Evolutionary conservation across 2,888 invertebrate species (phyloP).

Genomic region (Agrotis clavis): DNA sequence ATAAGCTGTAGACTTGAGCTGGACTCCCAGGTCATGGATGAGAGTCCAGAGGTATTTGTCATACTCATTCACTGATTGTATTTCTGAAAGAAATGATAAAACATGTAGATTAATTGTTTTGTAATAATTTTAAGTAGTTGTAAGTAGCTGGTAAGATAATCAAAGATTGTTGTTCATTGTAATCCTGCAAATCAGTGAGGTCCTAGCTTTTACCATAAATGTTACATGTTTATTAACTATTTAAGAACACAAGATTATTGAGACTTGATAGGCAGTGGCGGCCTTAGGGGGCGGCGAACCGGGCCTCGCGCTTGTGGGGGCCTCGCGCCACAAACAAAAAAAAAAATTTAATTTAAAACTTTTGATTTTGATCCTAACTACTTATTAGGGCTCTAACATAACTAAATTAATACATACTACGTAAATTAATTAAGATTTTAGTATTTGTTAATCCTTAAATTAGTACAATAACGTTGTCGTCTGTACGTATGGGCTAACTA

Average conservation of each 20-base stretch:
- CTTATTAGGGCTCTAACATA: no score
- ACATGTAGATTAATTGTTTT: background rate
- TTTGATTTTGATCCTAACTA: no score
- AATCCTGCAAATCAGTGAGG: background rate
- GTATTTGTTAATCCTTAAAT: no score
- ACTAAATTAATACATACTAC: no score
- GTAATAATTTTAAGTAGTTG: background rate
- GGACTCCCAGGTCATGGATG: constrained; percentile 96
- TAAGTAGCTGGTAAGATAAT: background rate
- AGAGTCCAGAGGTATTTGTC: constrained; percentile 94
- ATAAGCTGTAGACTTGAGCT: constrained; percentile 95
- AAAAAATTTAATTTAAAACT: no score
- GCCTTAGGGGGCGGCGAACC: no score
- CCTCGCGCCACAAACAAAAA: no score
- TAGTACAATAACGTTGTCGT: no score
- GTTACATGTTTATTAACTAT: background rate
- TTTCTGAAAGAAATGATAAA: constrained; percentile 91
- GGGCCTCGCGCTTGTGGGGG: no score
- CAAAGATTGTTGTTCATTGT: background rate
- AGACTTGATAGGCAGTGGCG: background rate
- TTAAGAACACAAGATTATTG: background rate
- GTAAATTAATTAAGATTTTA: no score
- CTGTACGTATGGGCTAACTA: no score
- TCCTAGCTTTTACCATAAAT: background rate
- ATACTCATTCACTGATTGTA: constrained; percentile 96